Conservation (phyloP, 2,113 vertebrate species). For the Istiophorus platypterus region DNA sequence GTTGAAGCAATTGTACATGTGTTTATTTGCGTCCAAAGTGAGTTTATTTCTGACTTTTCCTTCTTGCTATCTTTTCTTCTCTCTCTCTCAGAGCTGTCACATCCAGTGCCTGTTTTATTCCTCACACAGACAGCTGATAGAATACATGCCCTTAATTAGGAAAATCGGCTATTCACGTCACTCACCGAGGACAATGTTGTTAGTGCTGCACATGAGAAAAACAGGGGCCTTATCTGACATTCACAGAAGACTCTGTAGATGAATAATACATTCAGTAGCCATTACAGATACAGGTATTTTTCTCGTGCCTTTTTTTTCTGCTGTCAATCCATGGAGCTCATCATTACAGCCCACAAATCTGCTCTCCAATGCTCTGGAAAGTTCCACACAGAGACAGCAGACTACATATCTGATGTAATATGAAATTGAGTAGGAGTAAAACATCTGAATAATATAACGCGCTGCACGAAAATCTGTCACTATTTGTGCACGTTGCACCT, state of each 20-base stretch:
- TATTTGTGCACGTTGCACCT: conserved; percentile 18
- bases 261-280: conserved; percentile 39
- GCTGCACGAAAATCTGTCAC: conserved; percentile 4
- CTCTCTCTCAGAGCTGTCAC: background rate
- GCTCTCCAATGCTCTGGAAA: conserved; percentile 1
- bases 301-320: background rate
- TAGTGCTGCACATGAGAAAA: conserved; percentile 11
- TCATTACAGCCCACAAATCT: conserved; percentile 31
- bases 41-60: background rate
- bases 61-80: background rate
- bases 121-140: conserved; percentile 20
- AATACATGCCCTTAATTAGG: conserved; percentile 53
- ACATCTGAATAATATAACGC: conserved; percentile 28
- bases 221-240: conserved; percentile 34
- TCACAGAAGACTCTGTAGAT: conserved; percentile 31
- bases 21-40: background rate
- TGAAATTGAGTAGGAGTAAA: conserved; percentile 20
- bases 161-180: conserved; percentile 33
- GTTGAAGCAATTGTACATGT: background rate
- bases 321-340: conserved; percentile 46
- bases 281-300: conserved; percentile 36
- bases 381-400: background rate
- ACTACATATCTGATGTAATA: conserved; percentile 8
- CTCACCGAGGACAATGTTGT: conserved; percentile 27
- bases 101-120: background rate